Evolutionary conservation across 2,797 vertebrate genomes (phyloP).

Genomic region (Emys orbicularis): DNA sequence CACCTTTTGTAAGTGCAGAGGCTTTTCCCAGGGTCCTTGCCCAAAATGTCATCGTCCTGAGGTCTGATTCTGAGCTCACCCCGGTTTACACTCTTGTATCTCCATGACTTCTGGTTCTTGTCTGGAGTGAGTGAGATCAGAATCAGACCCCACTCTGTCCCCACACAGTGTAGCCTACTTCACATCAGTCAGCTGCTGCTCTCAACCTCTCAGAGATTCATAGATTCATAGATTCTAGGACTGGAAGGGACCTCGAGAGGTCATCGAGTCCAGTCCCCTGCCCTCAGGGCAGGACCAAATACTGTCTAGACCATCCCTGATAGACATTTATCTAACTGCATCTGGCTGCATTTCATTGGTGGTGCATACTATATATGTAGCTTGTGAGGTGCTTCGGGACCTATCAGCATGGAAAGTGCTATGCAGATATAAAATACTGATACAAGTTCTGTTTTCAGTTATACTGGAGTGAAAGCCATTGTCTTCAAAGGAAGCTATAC

Average conservation of each 20-base stretch:
- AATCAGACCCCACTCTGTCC: not conserved
- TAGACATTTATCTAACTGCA: too few relatives aligned
- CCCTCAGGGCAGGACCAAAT: too few relatives aligned
- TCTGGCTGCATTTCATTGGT: not conserved
- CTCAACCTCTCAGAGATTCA: not conserved
- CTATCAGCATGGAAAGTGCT: not conserved
- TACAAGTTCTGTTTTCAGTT: too few relatives aligned
- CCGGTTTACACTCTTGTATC: not conserved
- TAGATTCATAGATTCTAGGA: too few relatives aligned
- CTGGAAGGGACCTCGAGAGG: too few relatives aligned
- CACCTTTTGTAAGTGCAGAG: too few relatives aligned
- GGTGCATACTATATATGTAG: not conserved
- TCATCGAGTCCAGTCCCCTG: too few relatives aligned
- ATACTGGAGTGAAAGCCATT: too few relatives aligned
- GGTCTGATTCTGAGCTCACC: not conserved
- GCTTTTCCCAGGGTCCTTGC: not conserved
- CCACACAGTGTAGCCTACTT: not conserved
- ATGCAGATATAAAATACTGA: too few relatives aligned
- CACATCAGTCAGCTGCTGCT: not conserved
- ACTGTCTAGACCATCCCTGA: too few relatives aligned
- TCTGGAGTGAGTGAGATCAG: not conserved
- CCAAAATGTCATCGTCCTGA: not conserved
- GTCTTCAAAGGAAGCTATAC: too few relatives aligned
- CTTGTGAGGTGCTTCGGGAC: not conserved
- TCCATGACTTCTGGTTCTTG: not conserved